Evolutionary conservation across 2,113 vertebrate genomes (phyloP), one percentile per base, ranked within the genome.

Genomic region (Capra hircus): DNA sequence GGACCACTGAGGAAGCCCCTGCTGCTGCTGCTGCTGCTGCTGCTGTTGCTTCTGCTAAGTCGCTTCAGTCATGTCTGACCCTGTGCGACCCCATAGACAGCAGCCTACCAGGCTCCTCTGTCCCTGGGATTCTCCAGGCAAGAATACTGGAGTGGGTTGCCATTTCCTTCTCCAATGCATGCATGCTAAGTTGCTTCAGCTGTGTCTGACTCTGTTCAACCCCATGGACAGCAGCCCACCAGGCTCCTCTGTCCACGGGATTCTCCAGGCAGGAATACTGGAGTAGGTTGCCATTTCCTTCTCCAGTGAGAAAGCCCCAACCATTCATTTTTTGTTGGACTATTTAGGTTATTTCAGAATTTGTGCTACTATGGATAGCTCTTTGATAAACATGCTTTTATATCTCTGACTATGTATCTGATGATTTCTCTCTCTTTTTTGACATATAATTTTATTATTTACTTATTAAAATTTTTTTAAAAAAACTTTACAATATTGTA

Each of bases 331-430:
- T 40, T 87, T 92, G 14, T 55, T 94, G n/a, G 28, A 90, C 52
- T 40, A 92, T 53, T 96, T 93, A 77, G 3, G 3, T 94, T 87
- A 80, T 84, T 94, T 95, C 67, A 95, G 40, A 95, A 60, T 86
- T 94, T 96, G 93, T 92, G 33, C 43, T 97, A 53, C 55, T 19
- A 45, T 83, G 43, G 87, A n/a, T 91, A 88, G 59, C 30, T 94
- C 64, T 94, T 88, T 91, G 48, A 53, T 57, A 16, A 96, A 33
- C 59, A 96, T 93, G 50, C 16, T 36, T 85, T 19, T 96, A 48
- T 48, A 78, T 83, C n/a, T 95, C 19, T 94, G n/a, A 55, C 17
- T 57, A 40, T 55, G 25, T 86, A 59, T 53, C 67, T 80, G 53
- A 43, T 95, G 48, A 48, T 93, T 91, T 96, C 90, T 97, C 10